phyloP scores from a whole-genome alignment of 1,140 invertebrate genomes.

The Cyrtorhinus lividipennis region DNA sequence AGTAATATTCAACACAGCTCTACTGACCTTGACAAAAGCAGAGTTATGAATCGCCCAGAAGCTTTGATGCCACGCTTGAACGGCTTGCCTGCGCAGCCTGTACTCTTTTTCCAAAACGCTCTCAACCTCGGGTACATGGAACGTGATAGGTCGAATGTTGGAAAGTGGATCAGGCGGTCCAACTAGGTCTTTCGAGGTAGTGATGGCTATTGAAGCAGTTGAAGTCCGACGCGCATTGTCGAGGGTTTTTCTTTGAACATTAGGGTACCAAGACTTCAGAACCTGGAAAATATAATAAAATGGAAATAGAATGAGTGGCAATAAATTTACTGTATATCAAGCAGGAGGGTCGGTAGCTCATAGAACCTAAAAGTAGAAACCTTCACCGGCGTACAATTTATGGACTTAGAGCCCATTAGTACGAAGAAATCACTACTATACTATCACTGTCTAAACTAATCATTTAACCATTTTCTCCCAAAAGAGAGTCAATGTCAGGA shows the following conservation, averaged over 20 bases:
- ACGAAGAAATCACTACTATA: too few species aligned
- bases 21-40: constrained; percentile 47
- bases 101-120: constrained; percentile 45
- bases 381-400: too few species aligned
- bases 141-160: constrained; percentile 55
- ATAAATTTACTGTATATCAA: too few species aligned
- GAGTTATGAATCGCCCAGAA: constrained; percentile 68
- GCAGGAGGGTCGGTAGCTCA: too few species aligned
- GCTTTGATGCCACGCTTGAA: constrained; percentile 63
- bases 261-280: background rate
- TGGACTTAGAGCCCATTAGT: too few species aligned
- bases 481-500: too few species aligned
- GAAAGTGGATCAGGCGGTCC: constrained; percentile 66
- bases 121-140: constrained; percentile 46
- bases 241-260: background rate
- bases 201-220: background rate
- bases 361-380: too few species aligned
- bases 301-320: too few species aligned
- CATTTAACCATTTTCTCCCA: too few species aligned
- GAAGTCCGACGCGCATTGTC: background rate
- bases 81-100: constrained; percentile 43
- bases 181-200: constrained; percentile 33
- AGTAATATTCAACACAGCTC: too few species aligned
- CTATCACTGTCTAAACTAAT: too few species aligned
- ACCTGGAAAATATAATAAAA: background rate